Base-by-base conservation (phyloP, 2,113 vertebrate genomes). In the Clinocottus analis region DNA sequence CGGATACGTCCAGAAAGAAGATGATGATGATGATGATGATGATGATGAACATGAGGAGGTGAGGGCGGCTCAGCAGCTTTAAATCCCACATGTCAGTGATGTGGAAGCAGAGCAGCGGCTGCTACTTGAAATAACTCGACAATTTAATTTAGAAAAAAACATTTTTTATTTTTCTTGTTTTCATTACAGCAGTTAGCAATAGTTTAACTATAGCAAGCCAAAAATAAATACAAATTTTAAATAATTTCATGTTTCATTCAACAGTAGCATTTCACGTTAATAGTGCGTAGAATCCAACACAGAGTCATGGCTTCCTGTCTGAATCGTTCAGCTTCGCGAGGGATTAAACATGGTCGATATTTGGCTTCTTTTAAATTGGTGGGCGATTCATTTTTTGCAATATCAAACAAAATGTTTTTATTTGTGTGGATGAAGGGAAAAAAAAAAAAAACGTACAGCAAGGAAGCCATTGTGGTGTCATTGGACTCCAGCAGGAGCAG, bases 221-320 rank as follows among this genome's bases (percentile, higher is more conserved):
- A 91, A 94, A 93, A 93, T 93, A 93, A 94, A 94, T 93, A 93
- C 77, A 90, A 89, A 92, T 89, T 89, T 93, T 92, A 93, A 93
- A 94, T 93, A 91, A 90, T 94, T 91, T 87, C 80, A 84, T 78
- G 71, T 88, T 85, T 90, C 78, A 90, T 92, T 87, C 71, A 72
- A 91, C 90, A 91, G 85, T 93, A 94, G 91, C 90, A 88, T 88
- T 91, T 92, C 87, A 89, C 89, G 59, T 86, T 75, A 84, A 79
- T 6, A 7, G 82, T 72, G 47, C 69, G 17, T 60, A 77, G 55
- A 78, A 59, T 82, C 84, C 66, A 85, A 79, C 68, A 73, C 75
- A 75, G n/a, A n/a, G 43, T 12, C 35, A 68, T 74, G 79, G 66
- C 81, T 87, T 87, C 82, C 87, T 67, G 53, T 82, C 86, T 75